A percentile compares a stretch with the other conserved stretches of the same genome.
Evolutionary conservation across 2,113 vertebrate species (phyloP).

Genomic region (Dicrurus megarhynchus): DNA sequence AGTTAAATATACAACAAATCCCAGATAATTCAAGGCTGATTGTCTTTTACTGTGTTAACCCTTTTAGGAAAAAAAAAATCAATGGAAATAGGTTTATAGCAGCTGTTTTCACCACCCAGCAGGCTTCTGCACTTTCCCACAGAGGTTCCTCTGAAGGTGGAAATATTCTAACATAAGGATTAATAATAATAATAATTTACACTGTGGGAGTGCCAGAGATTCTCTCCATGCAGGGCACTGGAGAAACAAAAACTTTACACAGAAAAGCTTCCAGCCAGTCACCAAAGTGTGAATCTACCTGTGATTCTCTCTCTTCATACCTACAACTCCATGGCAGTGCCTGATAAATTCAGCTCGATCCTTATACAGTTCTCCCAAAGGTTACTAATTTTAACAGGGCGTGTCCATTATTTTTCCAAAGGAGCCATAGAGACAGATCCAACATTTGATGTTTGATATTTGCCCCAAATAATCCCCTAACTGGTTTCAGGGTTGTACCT

Average conservation of each 20-base stretch:
- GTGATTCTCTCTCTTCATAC: background rate
- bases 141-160: background rate
- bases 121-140: background rate
- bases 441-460: background rate
- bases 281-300: background rate
- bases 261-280: background rate
- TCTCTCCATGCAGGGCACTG: background rate
- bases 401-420: background rate
- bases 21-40: background rate
- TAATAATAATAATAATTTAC: slow-evolving; percentile 3
- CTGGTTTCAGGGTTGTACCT: background rate
- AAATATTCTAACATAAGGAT: background rate
- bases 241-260: background rate
- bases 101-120: background rate
- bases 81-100: background rate
- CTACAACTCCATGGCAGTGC: background rate
- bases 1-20: background rate
- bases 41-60: background rate
- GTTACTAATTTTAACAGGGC: background rate
- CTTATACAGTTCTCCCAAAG: background rate
- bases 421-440: background rate
- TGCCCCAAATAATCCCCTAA: background rate
- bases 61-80: background rate
- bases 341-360: background rate
- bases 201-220: background rate